A percentile compares a stretch with the other conserved stretches of the same genome.
Evolutionary conservation across 2,797 vertebrate genomes (phyloP).

Genomic region (Thalassophryne amazonica): DNA sequence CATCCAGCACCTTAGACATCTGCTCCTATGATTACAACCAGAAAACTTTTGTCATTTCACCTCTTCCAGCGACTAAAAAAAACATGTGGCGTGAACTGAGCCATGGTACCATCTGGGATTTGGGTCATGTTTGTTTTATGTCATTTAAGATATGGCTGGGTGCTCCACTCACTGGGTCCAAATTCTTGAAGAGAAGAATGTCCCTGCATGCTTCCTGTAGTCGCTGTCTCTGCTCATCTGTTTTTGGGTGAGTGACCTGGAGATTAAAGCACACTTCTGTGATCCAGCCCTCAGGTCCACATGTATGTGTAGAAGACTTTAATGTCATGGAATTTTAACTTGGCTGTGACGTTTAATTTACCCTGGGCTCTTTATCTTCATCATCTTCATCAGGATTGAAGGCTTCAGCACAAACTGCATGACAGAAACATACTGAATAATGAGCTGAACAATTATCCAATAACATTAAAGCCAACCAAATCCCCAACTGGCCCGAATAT

Average conservation of each 20-base stretch:
- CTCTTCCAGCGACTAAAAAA: too few species aligned
- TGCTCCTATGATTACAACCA: conserved; percentile 84
- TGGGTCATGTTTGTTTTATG: conserved; percentile 19
- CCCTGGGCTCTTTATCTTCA: conserved; percentile 91
- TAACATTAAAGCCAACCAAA: background rate
- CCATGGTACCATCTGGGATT: conserved; percentile 18
- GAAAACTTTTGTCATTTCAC: too few species aligned
- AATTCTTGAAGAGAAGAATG: conserved; percentile 96
- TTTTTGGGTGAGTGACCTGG: conserved; percentile 97
- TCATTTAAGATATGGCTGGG: conserved; percentile 20
- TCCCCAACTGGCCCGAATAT: background rate
- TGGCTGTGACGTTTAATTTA: conserved; percentile 58
- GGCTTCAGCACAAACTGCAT: conserved; percentile 93
- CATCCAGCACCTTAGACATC: conserved; percentile 97
- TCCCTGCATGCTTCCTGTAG: conserved; percentile 97
- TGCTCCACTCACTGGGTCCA: conserved; percentile 87
- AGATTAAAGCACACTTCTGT: conserved; percentile 22
- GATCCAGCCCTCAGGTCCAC: background rate
- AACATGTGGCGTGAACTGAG: conserved; percentile 4
- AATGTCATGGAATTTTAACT: background rate
- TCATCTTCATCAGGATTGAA: conserved; percentile 99
- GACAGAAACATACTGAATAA: conserved; percentile 23
- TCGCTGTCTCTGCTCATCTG: conserved; percentile 95
- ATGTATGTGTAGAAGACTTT: background rate
- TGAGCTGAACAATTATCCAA: background rate